A percentile compares a stretch with the other conserved stretches of the same genome.
phyloP scores from a whole-genome alignment of 2,888 invertebrate genomes.

The Chloroclysta siterata region DNA sequence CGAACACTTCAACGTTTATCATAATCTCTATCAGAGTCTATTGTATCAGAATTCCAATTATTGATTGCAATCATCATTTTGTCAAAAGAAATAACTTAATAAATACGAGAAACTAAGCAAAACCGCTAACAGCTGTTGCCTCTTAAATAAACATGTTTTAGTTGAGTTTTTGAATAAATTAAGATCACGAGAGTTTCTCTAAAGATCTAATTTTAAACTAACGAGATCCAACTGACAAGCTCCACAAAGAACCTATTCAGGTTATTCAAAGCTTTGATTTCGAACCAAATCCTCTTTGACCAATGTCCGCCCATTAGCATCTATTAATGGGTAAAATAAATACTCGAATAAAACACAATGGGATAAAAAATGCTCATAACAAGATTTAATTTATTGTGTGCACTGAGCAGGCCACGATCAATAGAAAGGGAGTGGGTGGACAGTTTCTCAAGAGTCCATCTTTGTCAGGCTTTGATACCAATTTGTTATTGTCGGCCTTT shows the following conservation, averaged over 20 bases:
- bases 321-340: slow-evolving; percentile 75
- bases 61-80: slow-evolving; percentile 50
- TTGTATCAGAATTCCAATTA: slow-evolving; percentile 49
- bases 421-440: slow-evolving; percentile 82
- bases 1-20: slow-evolving; percentile 66
- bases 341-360: slow-evolving; percentile 71
- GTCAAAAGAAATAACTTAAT: slow-evolving; percentile 20
- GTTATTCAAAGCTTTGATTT: slow-evolving; percentile 44
- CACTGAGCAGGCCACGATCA: slow-evolving; percentile 76
- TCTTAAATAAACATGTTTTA: slow-evolving; percentile 26
- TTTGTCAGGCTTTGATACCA: slow-evolving; percentile 83
- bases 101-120: slow-evolving; percentile 25
- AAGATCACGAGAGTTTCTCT: slow-evolving; percentile 38
- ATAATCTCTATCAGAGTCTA: slow-evolving; percentile 46
- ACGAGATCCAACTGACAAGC: slow-evolving; percentile 40
- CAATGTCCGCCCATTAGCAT: slow-evolving; percentile 77
- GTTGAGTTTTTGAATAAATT: slow-evolving; percentile 27
- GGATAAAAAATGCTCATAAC: slow-evolving; percentile 82
- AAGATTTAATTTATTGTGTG: slow-evolving; percentile 82
- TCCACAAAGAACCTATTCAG: slow-evolving; percentile 49
- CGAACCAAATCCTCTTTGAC: slow-evolving; percentile 69
- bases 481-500: slow-evolving; percentile 83
- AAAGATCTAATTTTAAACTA: slow-evolving; percentile 38
- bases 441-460: slow-evolving; percentile 83
- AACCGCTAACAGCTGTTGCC: slow-evolving; percentile 32